A percentile compares a stretch with the other conserved stretches of the same genome.
Evolutionary conservation across 2,888 invertebrate species (phyloP).

Genomic region (Caenorhabditis wallacei): DNA sequence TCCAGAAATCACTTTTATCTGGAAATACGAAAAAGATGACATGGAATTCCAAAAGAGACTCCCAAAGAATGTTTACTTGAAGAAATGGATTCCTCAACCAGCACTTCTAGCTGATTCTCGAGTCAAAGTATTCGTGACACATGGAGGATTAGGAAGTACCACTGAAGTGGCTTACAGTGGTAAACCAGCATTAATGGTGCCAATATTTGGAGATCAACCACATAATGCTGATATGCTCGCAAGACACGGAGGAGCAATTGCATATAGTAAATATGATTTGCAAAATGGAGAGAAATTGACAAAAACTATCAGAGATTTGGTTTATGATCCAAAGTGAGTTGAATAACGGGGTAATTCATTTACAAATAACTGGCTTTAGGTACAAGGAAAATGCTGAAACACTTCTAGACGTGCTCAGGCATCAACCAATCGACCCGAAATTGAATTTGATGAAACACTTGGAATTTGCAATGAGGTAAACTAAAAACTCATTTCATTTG

Average conservation of each 20-base stretch:
- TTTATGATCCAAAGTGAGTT: conserved; percentile 36
- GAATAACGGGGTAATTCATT: too few species aligned
- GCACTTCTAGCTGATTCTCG: conserved; percentile 42
- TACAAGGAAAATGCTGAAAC: too few species aligned
- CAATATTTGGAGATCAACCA: conserved; percentile 44
- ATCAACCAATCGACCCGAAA: conserved; percentile 58
- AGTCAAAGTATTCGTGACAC: conserved; percentile 47
- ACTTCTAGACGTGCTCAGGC: too few species aligned
- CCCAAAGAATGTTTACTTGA: conserved; percentile 38
- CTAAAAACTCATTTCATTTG: background rate
- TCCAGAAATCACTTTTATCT: conserved; percentile 50
- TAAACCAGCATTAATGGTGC: conserved; percentile 51
- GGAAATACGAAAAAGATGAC: conserved; percentile 49
- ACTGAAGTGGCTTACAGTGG: conserved; percentile 46
- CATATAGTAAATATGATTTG: conserved; percentile 48
- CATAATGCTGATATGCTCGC: conserved; percentile 43
- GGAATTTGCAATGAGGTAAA: conserved; percentile 35
- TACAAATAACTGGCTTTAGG: too few species aligned
- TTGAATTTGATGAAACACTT: conserved; percentile 45
- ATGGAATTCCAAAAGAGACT: conserved; percentile 26
- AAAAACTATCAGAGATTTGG: conserved; percentile 17
- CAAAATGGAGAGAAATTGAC: conserved; percentile 38
- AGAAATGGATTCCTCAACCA: conserved; percentile 46
- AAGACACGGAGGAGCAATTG: conserved; percentile 57
- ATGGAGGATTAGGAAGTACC: conserved; percentile 42